Percentiles rank a stretch among this genome's conserved stretches.
phyloP scores from a whole-genome alignment of 2,888 invertebrate genomes.

The Selenia dentaria region DNA sequence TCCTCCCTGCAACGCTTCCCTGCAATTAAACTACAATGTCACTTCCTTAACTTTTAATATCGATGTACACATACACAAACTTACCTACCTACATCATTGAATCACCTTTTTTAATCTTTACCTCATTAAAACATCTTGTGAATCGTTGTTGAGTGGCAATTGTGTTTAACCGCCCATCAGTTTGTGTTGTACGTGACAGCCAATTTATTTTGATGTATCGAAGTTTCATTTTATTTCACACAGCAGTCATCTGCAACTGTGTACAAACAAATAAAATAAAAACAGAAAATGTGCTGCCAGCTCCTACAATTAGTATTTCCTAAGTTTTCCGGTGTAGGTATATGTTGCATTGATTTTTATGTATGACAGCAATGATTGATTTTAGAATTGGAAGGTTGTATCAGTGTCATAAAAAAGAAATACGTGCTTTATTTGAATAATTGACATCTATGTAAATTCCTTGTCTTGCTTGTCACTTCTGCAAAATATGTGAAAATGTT shows the following conservation, averaged over 20 bases:
- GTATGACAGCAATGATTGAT: no score
- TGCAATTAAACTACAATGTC: not conserved
- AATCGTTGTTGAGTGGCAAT: not conserved
- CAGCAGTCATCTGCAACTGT: not conserved
- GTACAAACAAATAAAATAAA: not conserved
- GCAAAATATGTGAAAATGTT: no score
- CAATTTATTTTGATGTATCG: conserved; percentile 20
- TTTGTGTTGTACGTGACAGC: conserved; percentile 14
- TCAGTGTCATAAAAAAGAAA: no score
- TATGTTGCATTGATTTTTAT: no score
- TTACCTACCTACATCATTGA: no score
- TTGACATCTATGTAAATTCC: no score
- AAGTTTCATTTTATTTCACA: conserved; percentile 22
- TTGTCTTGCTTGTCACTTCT: no score
- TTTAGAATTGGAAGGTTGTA: no score
- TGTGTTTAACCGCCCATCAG: not conserved
- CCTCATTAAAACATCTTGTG: conserved; percentile 20
- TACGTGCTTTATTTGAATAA: no score
- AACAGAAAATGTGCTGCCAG: not conserved
- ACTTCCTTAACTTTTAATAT: not conserved
- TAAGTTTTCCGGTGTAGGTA: no score
- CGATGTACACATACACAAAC: not conserved
- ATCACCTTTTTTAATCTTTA: conserved; percentile 3
- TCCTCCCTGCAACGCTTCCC: conserved; percentile 2
- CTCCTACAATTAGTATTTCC: no score